These are phyloP conservation scores for Emydocephalus ijimae DNA, from an alignment of 2,113 vertebrate species.

Conservation along the genomic window DNA sequence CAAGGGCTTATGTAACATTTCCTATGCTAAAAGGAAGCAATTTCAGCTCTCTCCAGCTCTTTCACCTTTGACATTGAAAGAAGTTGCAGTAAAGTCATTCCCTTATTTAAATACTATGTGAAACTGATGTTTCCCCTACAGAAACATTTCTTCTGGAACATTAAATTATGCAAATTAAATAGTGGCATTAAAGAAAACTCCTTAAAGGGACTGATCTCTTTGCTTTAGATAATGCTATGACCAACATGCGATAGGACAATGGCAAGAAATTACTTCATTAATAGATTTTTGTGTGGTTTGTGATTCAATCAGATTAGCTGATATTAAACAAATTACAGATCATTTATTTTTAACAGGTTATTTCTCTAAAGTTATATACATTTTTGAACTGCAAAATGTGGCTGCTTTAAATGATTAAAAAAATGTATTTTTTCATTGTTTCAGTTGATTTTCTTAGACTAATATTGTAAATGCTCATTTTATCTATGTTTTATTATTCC, in stretches of 20 bases:
- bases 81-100: background rate
- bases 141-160: conserved; percentile 4
- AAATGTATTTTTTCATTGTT: background rate
- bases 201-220: background rate
- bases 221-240: background rate
- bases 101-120: conserved; percentile 25
- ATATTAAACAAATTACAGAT: background rate
- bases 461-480: background rate
- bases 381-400: background rate
- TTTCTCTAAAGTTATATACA: background rate
- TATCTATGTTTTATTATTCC: background rate
- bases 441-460: background rate
- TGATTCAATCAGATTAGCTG: background rate
- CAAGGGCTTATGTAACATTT: background rate
- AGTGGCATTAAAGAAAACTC: conserved; percentile 20
- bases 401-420: background rate
- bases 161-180: conserved; percentile 26
- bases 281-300: background rate
- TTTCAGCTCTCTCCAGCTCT: background rate
- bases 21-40: background rate
- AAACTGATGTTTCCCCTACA: conserved; percentile 8
- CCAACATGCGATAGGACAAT: conserved; percentile 1
- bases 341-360: background rate
- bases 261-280: conserved; percentile 20
- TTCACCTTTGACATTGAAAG: conserved; percentile 21